Base-by-base conservation (phyloP, 2,113 vertebrate genomes). In the Hypanus sabinus region DNA sequence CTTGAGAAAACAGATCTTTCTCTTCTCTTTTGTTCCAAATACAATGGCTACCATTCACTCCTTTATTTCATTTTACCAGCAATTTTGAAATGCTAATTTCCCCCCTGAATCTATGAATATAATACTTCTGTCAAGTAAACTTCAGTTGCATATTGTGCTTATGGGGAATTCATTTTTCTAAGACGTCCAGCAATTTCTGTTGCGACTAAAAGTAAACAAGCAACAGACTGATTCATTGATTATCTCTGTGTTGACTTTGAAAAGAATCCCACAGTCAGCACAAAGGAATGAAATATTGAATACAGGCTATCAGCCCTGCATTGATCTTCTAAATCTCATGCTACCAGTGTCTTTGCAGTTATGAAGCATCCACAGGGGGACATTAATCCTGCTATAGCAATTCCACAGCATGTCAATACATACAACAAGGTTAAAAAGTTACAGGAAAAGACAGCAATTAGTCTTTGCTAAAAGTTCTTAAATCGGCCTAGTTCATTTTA, bases 271-370 rank as follows among this genome's bases (percentile, higher is more conserved):
- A 10, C 36, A 55, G 91, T 93, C 91, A 93, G 91, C 91, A 93
- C 91, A 93, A 93, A 93, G 60, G 36, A 75, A 93, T 93, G 65
- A 93, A 93, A 93, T 93, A 93, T 93, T 93, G 91, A 93, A 55
- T 38, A 38, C 91, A 75, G 70, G 46, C 36, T 38, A 93, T 93
- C 91, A 73, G 68, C 91, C 91, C 10, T 38, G 24, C 91, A 93
- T 93, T 93, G 91, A 93, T 93, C 91, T 93, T 93, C 68, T 93
- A 55, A 93, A 73, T 93, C 91, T 93, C 91, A 93, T 92, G 91
- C 70, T 38, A 70, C 68, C 60, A 93, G 68, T 93, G 68, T 93
- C 91, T 93, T 75, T 93, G 60, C 10, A 93, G 91, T 75, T 93
- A 93, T 93, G 91, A 93, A 93, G 70, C 70, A 93, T 71, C 91